These are phyloP conservation scores for Anthopleura xanthogrammica DNA, from an alignment of 92 coral and sea anemone genomes.

Conservation along the genomic window DNA sequence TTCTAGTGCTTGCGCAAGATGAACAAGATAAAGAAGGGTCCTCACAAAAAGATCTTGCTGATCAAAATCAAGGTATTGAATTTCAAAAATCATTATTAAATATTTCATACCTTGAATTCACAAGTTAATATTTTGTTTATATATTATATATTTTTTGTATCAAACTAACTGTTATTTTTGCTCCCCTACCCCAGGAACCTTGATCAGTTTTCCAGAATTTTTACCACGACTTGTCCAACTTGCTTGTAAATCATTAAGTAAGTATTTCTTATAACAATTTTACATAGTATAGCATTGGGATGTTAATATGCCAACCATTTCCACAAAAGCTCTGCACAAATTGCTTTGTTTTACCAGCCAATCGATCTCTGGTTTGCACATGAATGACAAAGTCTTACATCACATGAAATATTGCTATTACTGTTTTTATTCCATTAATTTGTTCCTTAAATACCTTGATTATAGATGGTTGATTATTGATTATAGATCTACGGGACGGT, in stretches of 20 bases:
- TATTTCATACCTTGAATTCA: neutral
- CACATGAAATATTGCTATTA: too few relatives aligned
- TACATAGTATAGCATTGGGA: too few relatives aligned
- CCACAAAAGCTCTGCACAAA: too few relatives aligned
- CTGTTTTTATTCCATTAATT: too few relatives aligned
- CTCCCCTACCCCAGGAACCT: constrained; percentile 44
- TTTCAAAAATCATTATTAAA: neutral
- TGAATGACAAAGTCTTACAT: too few relatives aligned
- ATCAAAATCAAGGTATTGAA: constrained; percentile 78
- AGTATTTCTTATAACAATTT: constrained; percentile 9
- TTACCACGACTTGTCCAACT: constrained; percentile 78
- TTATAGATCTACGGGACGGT: too few relatives aligned
- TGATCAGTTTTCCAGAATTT: constrained; percentile 84
- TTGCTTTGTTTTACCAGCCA: too few relatives aligned
- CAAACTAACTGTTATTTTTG: neutral
- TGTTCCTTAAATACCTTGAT: too few relatives aligned
- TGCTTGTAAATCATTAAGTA: constrained; percentile 88
- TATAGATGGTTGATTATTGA: too few relatives aligned
- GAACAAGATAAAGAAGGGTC: constrained; percentile 69
- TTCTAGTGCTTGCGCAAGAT: constrained; percentile 78
- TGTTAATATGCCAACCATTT: too few relatives aligned
- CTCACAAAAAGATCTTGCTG: constrained; percentile 82
- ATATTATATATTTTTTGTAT: neutral
- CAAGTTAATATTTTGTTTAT: neutral
- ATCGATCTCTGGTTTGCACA: too few relatives aligned